Conservation (phyloP, 2,113 vertebrate species). For the Tenebrosternarchus preto region DNA sequence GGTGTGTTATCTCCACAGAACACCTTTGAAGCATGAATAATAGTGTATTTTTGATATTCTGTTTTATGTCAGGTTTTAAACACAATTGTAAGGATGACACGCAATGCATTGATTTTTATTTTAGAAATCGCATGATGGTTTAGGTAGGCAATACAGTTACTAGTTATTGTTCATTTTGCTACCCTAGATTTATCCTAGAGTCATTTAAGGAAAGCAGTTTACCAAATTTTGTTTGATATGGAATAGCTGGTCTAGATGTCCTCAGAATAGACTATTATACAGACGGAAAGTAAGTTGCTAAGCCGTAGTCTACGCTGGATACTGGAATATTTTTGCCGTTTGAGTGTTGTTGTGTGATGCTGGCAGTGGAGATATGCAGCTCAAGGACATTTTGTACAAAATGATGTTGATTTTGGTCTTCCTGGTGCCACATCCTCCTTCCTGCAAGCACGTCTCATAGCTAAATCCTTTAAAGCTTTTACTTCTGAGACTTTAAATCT, state of each 20-base stretch:
- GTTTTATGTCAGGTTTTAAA: not conserved
- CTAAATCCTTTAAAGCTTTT: constrained; percentile 32
- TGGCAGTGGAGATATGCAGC: constrained; percentile 28
- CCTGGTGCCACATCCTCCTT: constrained; percentile 10
- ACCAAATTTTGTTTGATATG: constrained; percentile 12
- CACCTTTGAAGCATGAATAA: not conserved
- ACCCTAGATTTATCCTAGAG: not conserved
- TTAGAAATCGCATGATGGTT: not conserved
- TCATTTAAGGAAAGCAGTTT: not conserved
- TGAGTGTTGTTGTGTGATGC: constrained; percentile 1
- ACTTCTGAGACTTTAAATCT: constrained; percentile 42
- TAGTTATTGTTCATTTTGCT: not conserved
- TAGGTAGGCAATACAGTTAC: not conserved
- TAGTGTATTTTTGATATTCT: not conserved
- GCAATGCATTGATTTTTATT: not conserved
- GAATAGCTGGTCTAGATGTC: not conserved
- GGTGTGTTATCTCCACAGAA: not conserved
- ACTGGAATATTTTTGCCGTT: not conserved
- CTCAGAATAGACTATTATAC: constrained; percentile 25
- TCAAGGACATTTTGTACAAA: constrained; percentile 44
- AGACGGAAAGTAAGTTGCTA: constrained; percentile 16
- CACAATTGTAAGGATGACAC: not conserved
- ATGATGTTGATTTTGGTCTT: constrained; percentile 40
- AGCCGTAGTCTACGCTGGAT: constrained; percentile 13
- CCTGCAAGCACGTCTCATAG: constrained; percentile 2